phyloP scores from a whole-genome alignment of 2,888 invertebrate genomes.

The Mactromeris polynyma region DNA sequence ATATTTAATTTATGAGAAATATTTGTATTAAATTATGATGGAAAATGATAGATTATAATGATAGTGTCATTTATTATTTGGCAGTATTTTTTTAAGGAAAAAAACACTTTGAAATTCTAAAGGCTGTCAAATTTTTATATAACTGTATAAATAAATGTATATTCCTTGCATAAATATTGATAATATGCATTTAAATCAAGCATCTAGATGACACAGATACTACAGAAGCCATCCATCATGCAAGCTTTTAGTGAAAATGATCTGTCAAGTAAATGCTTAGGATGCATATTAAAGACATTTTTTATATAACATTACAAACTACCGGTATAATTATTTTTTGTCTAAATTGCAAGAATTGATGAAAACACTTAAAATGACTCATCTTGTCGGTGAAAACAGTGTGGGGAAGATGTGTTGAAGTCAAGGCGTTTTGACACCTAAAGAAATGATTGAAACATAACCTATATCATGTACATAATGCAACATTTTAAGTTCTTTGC shows the following conservation, averaged over 20 bases:
- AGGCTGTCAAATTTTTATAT: background rate
- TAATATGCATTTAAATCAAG: background rate
- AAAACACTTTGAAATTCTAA: background rate
- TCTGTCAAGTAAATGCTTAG: conserved; percentile 2
- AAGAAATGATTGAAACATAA: background rate
- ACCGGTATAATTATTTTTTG: too few species aligned
- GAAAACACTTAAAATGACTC: background rate
- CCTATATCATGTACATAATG: background rate
- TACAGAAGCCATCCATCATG: background rate
- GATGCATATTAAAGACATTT: background rate
- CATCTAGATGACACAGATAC: background rate
- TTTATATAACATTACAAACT: background rate
- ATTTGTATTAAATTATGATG: background rate
- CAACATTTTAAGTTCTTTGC: background rate
- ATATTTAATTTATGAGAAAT: background rate
- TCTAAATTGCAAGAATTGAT: background rate
- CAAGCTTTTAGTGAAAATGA: conserved; percentile 1
- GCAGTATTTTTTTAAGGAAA: background rate
- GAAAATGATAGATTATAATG: background rate
- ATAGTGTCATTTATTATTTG: background rate
- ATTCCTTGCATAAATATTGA: conserved; percentile 1
- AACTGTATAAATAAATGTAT: conserved; percentile 3
- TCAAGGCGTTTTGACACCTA: background rate
- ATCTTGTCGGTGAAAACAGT: background rate
- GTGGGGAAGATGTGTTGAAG: background rate